Conservation (phyloP, 53 echinoderm and acorn worm genomes). For the Actinopyga echinites region DNA sequence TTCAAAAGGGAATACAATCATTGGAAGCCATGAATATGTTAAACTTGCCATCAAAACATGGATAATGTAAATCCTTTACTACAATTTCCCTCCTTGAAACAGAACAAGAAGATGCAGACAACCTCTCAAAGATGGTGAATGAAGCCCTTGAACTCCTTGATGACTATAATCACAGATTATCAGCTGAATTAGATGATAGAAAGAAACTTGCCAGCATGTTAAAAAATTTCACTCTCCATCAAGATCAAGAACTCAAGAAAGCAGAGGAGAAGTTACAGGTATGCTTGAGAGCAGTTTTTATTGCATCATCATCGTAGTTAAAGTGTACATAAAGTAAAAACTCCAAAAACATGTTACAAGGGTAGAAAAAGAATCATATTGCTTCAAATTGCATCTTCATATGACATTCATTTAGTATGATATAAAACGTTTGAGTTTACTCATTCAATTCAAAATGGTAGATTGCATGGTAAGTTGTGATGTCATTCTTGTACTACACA, state of each 20-base stretch:
- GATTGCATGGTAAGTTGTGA: too few species aligned
- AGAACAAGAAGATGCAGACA: constrained; percentile 88
- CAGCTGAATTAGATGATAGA: constrained; percentile 77
- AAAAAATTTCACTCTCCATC: constrained; percentile 72
- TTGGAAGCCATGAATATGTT: too few species aligned
- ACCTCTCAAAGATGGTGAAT: constrained; percentile 76
- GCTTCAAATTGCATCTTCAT: too few species aligned
- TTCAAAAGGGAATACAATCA: too few species aligned
- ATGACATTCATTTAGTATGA: too few species aligned
- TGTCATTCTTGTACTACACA: too few species aligned
- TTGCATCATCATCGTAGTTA: not conserved
- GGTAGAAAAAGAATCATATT: too few species aligned
- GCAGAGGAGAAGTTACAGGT: constrained; percentile 89
- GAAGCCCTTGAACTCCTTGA: constrained; percentile 84
- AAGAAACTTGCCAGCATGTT: constrained; percentile 80
- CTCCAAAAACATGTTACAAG: not conserved
- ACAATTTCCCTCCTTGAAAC: not conserved
- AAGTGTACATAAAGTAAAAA: not conserved
- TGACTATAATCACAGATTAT: constrained; percentile 84
- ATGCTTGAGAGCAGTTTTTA: not conserved
- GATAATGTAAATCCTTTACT: too few species aligned
- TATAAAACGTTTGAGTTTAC: too few species aligned
- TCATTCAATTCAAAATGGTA: too few species aligned
- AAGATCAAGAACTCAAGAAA: constrained; percentile 74
- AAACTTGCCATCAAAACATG: too few species aligned